Percentiles rank a stretch among this genome's conserved stretches.
These are phyloP conservation scores for Cygnus atratus DNA, from an alignment of 2,113 vertebrate species.

Conservation along the genomic window DNA sequence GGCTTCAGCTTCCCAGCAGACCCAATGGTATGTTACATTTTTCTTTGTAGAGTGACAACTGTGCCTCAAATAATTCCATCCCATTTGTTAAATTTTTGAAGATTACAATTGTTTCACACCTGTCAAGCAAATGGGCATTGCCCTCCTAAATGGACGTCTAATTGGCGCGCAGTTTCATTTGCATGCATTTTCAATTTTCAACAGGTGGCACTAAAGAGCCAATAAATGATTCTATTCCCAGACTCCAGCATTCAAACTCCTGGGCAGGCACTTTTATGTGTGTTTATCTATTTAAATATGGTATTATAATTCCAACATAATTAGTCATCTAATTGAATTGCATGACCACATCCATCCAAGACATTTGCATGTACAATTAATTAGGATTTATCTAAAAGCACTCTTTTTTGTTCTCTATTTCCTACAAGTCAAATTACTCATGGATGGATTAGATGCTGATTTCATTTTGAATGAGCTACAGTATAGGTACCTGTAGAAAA, in stretches of 20 bases:
- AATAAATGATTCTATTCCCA: slow-evolving; percentile 53
- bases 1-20: not conserved
- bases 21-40: not conserved
- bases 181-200: slow-evolving; percentile 53
- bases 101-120: not conserved
- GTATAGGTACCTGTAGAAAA: not conserved
- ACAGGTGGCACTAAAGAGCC: slow-evolving; percentile 72
- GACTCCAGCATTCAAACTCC: slow-evolving; percentile 30
- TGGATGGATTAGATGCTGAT: slow-evolving; percentile 46
- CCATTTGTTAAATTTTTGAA: not conserved
- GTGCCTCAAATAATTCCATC: not conserved
- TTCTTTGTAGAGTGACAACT: not conserved
- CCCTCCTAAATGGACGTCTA: not conserved
- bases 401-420: slow-evolving; percentile 42
- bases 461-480: slow-evolving; percentile 30
- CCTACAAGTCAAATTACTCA: slow-evolving; percentile 55
- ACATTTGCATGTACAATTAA: slow-evolving; percentile 65
- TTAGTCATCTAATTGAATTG: slow-evolving; percentile 64
- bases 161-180: slow-evolving; percentile 2
- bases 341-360: slow-evolving; percentile 62
- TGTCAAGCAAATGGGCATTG: not conserved
- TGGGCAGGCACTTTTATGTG: slow-evolving; percentile 46
- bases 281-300: slow-evolving; percentile 68
- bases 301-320: slow-evolving; percentile 50
- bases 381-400: slow-evolving; percentile 64